These are phyloP conservation scores for Petrophora chlorosata DNA, from an alignment of 2,888 invertebrate species.

Conservation along the genomic window DNA sequence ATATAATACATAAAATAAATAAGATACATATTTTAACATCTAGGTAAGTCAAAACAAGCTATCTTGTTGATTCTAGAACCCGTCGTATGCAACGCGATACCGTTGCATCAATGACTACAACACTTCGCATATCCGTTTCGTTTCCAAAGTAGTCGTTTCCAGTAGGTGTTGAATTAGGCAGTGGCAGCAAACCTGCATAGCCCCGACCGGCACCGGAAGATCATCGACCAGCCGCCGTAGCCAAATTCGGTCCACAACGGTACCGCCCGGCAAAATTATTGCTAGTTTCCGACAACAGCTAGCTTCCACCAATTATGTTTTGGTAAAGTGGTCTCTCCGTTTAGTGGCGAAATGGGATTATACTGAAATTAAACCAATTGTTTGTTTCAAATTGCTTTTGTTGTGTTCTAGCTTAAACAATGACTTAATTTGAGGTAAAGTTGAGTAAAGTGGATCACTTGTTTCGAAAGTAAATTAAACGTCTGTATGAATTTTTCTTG, in stretches of 20 bases:
- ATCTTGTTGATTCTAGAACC: background rate
- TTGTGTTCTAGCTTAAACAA: too few species aligned
- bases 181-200: conserved; percentile 30
- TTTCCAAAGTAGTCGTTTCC: conserved; percentile 15
- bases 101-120: conserved; percentile 20
- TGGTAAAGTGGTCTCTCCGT: conserved; percentile 13
- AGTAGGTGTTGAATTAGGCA: conserved; percentile 19
- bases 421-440: too few species aligned
- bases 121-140: conserved; percentile 17
- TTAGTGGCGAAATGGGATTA: background rate
- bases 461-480: too few species aligned
- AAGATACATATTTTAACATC: too few species aligned
- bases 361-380: background rate
- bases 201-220: conserved; percentile 73
- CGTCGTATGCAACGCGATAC: conserved; percentile 5
- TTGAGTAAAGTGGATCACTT: too few species aligned
- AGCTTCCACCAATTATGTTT: conserved; percentile 30
- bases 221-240: conserved; percentile 65
- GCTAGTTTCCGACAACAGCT: conserved; percentile 47
- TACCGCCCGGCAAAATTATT: conserved; percentile 65
- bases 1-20: too few species aligned
- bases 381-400: too few species aligned
- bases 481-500: too few species aligned
- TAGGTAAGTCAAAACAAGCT: background rate
- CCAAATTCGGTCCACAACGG: conserved; percentile 77